Conservation (phyloP, 2,888 invertebrate species). For the Philaethria dido region DNA sequence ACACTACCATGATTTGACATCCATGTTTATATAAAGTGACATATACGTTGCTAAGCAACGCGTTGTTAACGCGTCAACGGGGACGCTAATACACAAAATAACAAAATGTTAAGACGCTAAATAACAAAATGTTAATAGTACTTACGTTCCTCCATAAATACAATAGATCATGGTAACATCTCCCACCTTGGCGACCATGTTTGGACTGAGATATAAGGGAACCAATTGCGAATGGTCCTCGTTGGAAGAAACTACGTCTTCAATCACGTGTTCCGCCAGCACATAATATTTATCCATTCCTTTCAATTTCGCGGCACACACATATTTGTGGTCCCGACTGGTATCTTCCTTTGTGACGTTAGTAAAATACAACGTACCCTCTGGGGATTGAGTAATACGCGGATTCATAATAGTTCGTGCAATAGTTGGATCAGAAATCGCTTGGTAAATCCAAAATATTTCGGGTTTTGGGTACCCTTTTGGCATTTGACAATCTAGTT, state of each 20-base stretch:
- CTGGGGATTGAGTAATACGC: slow-evolving; percentile 61
- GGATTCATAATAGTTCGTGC: slow-evolving; percentile 52
- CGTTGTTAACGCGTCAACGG: too few species aligned
- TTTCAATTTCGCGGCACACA: slow-evolving; percentile 63
- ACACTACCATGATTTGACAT: too few species aligned
- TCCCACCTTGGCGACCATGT: slow-evolving; percentile 58
- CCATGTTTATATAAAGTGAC: too few species aligned
- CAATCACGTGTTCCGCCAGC: slow-evolving; percentile 63
- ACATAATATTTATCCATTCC: slow-evolving; percentile 56
- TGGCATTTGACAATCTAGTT: slow-evolving; percentile 62
- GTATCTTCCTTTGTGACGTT: slow-evolving; percentile 62
- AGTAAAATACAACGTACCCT: slow-evolving; percentile 65
- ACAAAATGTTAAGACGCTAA: too few species aligned
- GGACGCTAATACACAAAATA: too few species aligned
- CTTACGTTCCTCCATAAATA: slow-evolving; percentile 74
- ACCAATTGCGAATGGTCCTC: slow-evolving; percentile 55
- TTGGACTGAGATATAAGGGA: slow-evolving; percentile 61
- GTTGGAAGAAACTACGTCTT: slow-evolving; percentile 43
- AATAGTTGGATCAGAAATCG: slow-evolving; percentile 50
- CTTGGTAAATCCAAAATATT: slow-evolving; percentile 62
- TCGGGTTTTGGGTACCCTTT: slow-evolving; percentile 64
- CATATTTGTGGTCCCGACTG: slow-evolving; percentile 55
- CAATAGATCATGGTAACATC: slow-evolving; percentile 65
- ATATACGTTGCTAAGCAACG: too few species aligned
- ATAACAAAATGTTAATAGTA: slow-evolving; percentile 33